These are phyloP conservation scores for Danaus plexippus DNA, from an alignment of 1,140 invertebrate species.

Conservation along the genomic window DNA sequence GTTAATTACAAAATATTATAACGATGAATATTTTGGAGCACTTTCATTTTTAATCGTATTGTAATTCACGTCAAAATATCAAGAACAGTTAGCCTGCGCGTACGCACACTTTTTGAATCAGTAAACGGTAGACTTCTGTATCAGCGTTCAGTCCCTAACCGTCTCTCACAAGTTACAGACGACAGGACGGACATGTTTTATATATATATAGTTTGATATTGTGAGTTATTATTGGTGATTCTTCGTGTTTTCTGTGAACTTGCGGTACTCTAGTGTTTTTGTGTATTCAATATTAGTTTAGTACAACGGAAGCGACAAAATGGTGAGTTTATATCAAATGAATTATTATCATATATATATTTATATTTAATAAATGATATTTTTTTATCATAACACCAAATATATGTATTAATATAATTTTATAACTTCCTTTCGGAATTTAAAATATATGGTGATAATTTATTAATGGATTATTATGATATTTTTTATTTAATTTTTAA, in stretches of 20 bases:
- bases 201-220: conserved; percentile 28
- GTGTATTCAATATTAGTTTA: not conserved
- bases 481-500: too few relatives aligned
- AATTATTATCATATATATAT: conserved; percentile 2
- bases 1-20: too few relatives aligned
- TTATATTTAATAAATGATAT: not conserved
- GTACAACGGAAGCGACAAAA: conserved; percentile 28
- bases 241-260: conserved; percentile 35
- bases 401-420: too few relatives aligned
- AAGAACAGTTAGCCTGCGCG: conserved; percentile 55
- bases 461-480: too few relatives aligned
- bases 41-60: conserved; percentile 59
- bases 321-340: conserved; percentile 34
- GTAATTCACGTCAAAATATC: conserved; percentile 57
- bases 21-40: conserved; percentile 22
- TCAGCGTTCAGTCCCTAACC: conserved; percentile 50
- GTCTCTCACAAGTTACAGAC: conserved; percentile 55
- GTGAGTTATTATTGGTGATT: conserved; percentile 28
- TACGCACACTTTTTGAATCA: conserved; percentile 47
- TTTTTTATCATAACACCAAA: too few relatives aligned
- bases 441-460: too few relatives aligned
- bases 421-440: too few relatives aligned
- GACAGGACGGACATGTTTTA: conserved; percentile 48
- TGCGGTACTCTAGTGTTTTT: conserved; percentile 28
- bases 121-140: conserved; percentile 52